These are phyloP conservation scores for Noctilio leporinus DNA, from an alignment of 2,113 vertebrate species.

Conservation along the genomic window DNA sequence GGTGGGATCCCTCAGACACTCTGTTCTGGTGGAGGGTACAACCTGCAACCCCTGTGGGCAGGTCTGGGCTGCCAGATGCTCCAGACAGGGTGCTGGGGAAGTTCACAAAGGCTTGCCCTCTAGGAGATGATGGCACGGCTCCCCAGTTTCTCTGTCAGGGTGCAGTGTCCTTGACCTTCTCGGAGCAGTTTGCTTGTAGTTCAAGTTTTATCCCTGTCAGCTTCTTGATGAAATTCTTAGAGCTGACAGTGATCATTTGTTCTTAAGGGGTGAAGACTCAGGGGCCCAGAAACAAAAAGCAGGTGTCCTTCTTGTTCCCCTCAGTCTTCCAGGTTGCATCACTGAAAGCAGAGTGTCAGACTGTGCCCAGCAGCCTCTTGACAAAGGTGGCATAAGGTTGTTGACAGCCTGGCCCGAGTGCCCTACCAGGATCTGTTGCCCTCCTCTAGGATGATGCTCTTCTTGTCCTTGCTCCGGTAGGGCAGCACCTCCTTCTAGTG, in stretches of 20 bases:
- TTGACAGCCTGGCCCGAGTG: slow-evolving; percentile 82
- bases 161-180: slow-evolving; percentile 86
- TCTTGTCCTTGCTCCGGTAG: slow-evolving; percentile 84
- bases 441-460: slow-evolving; percentile 80
- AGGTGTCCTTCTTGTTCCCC: slow-evolving; percentile 90
- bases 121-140: not conserved
- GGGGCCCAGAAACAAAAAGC: slow-evolving; percentile 92
- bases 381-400: slow-evolving; percentile 85
- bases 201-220: slow-evolving; percentile 89
- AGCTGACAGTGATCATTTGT: slow-evolving; percentile 92
- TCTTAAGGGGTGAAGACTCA: slow-evolving; percentile 84
- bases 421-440: slow-evolving; percentile 85
- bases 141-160: slow-evolving; percentile 86
- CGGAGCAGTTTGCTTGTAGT: slow-evolving; percentile 86
- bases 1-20: slow-evolving; percentile 45
- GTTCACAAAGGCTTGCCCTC: not conserved
- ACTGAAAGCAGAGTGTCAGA: slow-evolving; percentile 88
- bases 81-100: slow-evolving; percentile 40
- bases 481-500: slow-evolving; percentile 87
- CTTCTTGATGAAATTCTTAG: slow-evolving; percentile 90
- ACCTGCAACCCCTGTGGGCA: slow-evolving; percentile 70
- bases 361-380: slow-evolving; percentile 82
- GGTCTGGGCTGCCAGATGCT: slow-evolving; percentile 59
- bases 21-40: slow-evolving; percentile 50
- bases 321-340: slow-evolving; percentile 87